A percentile compares a stretch with the other conserved stretches of the same genome.
phyloP scores from a whole-genome alignment of 2,888 invertebrate species.

The Baronia brevicornis region DNA sequence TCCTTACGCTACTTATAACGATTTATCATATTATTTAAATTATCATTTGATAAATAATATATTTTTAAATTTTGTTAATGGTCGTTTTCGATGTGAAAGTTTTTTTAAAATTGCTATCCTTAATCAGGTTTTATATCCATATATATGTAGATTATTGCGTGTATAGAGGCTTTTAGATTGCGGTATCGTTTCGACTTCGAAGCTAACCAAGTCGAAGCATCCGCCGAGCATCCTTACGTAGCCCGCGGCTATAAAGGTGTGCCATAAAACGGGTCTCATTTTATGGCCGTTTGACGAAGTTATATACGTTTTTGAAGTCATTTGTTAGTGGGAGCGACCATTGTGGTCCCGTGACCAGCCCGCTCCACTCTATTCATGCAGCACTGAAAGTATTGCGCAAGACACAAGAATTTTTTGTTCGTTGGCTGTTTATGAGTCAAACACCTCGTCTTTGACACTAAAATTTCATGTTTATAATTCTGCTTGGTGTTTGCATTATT shows the following conservation, averaged over 20 bases:
- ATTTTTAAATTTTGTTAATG: no score
- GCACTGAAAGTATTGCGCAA: slow-evolving; percentile 42
- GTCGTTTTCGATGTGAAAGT: neutral
- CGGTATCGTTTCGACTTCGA: slow-evolving; percentile 13
- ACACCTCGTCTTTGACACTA: slow-evolving; percentile 29
- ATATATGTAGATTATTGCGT: slow-evolving; percentile 3
- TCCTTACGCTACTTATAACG: no score
- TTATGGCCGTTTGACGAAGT: slow-evolving; percentile 73
- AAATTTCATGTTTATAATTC: slow-evolving; percentile 16
- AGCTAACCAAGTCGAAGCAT: slow-evolving; percentile 38
- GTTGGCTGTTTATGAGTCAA: slow-evolving; percentile 28
- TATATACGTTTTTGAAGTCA: slow-evolving; percentile 67
- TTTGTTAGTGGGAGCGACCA: slow-evolving; percentile 56
- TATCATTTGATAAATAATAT: no score
- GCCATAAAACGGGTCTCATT: slow-evolving; percentile 69
- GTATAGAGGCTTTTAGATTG: slow-evolving; percentile 6
- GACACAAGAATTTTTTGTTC: slow-evolving; percentile 24
- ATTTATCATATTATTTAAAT: no score
- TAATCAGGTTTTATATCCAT: neutral
- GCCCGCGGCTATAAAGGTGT: slow-evolving; percentile 66
- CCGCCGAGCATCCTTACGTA: slow-evolving; percentile 56
- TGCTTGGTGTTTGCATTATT: slow-evolving; percentile 21
- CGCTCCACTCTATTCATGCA: slow-evolving; percentile 45
- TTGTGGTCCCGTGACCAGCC: slow-evolving; percentile 60
- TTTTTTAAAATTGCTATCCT: neutral